A percentile compares a stretch with the other conserved stretches of the same genome.
phyloP scores from a whole-genome alignment of 2,888 invertebrate genomes.

The Stenodema calcarata region DNA sequence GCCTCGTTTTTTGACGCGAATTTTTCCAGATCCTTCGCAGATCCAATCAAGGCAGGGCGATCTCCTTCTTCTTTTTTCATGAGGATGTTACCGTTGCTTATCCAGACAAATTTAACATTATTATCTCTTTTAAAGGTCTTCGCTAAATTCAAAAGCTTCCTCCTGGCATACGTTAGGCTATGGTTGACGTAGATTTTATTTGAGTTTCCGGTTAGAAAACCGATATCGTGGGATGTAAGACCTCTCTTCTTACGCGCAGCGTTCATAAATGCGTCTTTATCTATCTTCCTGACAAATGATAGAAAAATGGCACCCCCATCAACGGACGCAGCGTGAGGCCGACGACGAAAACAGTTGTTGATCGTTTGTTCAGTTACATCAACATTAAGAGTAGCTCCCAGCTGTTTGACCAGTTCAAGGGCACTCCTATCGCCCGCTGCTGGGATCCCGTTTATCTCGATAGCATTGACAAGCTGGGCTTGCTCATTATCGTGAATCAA shows the following conservation, averaged over 20 bases:
- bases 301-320: neutral
- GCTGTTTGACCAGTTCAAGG: neutral
- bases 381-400: neutral
- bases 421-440: neutral
- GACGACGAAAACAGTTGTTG: neutral
- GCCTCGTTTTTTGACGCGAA: no score
- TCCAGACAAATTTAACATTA: constrained; percentile 5
- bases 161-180: neutral
- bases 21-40: no score
- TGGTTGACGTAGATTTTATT: constrained; percentile 6
- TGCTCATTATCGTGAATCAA: neutral
- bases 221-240: neutral
- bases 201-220: neutral
- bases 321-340: neutral
- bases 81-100: neutral
- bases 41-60: no score
- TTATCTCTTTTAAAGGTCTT: neutral
- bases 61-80: neutral
- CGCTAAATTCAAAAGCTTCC: neutral
- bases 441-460: neutral
- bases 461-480: neutral
- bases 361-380: neutral
- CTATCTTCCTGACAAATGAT: constrained; percentile 1
- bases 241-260: neutral
- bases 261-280: neutral